Evolutionary conservation across 2,888 invertebrate genomes (phyloP).

Genomic region (Ophion ellenae): DNA sequence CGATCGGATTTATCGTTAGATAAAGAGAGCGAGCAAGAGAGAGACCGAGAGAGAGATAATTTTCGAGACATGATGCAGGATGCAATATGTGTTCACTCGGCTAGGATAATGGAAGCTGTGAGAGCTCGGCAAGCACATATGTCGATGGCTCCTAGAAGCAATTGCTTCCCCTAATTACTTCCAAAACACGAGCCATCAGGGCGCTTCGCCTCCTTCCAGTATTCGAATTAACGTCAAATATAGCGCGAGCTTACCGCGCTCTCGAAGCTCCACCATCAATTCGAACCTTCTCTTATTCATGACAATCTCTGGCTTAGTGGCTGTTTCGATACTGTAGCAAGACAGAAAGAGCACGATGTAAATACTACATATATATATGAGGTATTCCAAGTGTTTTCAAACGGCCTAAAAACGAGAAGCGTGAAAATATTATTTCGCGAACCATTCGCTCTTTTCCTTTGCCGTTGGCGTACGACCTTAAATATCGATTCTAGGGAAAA

Average conservation of each 20-base stretch:
- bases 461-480: no score
- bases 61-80: slow-evolving; percentile 52
- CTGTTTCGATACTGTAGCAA: slow-evolving; percentile 30
- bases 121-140: slow-evolving; percentile 50
- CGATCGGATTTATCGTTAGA: slow-evolving; percentile 22
- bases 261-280: slow-evolving; percentile 53
- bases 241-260: slow-evolving; percentile 28
- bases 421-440: no score
- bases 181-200: slow-evolving; percentile 51
- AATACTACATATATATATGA: background rate
- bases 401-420: no score
- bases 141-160: slow-evolving; percentile 61
- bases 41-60: slow-evolving; percentile 23
- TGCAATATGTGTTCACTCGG: slow-evolving; percentile 26
- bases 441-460: no score
- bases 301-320: slow-evolving; percentile 57
- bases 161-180: slow-evolving; percentile 66
- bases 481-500: no score
- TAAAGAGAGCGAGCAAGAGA: slow-evolving; percentile 1
- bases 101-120: slow-evolving; percentile 52
- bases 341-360: background rate
- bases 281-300: slow-evolving; percentile 63
- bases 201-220: slow-evolving; percentile 25
- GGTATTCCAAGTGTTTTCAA: background rate
- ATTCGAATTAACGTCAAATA: slow-evolving; percentile 64